Percentiles rank a stretch among this genome's conserved stretches.
Conservation (phyloP, 2,888 invertebrate species). For the Drosophila barbarae region DNA sequence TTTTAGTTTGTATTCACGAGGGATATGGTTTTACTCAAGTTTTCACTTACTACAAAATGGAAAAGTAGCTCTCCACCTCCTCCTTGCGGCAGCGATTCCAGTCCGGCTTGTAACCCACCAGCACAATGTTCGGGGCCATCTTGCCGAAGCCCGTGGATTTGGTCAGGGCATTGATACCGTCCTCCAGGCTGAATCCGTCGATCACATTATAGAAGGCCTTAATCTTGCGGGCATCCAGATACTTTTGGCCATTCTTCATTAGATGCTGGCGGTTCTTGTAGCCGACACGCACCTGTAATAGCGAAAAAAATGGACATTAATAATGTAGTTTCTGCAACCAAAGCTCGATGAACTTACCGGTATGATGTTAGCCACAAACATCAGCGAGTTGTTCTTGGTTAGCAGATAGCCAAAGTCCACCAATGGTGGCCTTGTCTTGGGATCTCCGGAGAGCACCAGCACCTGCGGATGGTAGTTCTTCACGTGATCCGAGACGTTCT, state of each 20-base stretch:
- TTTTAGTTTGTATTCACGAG: not conserved
- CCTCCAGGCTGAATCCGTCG: conserved; percentile 86
- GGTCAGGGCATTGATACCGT: conserved; percentile 90
- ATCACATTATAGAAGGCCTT: conserved; percentile 93
- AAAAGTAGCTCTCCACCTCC: conserved; percentile 94
- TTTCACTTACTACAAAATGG: conserved; percentile 91
- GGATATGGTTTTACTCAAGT: not conserved
- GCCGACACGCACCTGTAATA: conserved; percentile 80
- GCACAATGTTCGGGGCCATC: conserved; percentile 93
- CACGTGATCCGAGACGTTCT: conserved; percentile 95
- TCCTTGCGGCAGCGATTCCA: conserved; percentile 88
- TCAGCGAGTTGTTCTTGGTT: conserved; percentile 93
- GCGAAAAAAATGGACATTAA: not conserved
- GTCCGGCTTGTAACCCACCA: conserved; percentile 96
- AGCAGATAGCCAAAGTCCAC: conserved; percentile 94
- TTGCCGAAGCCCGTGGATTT: conserved; percentile 95
- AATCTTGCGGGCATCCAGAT: conserved; percentile 90
- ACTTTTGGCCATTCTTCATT: conserved; percentile 86
- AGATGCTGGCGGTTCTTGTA: conserved; percentile 83
- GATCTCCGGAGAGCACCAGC: conserved; percentile 91
- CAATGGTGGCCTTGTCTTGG: conserved; percentile 91
- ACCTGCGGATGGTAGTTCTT: conserved; percentile 97
- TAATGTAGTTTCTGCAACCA: not conserved
- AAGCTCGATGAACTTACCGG: conserved; percentile 82
- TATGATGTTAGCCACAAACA: conserved; percentile 93